Evolutionary conservation across 2,888 invertebrate species (phyloP), one percentile per base, ranked within the genome.

Genomic region (Melikaiella ostensackeni): DNA sequence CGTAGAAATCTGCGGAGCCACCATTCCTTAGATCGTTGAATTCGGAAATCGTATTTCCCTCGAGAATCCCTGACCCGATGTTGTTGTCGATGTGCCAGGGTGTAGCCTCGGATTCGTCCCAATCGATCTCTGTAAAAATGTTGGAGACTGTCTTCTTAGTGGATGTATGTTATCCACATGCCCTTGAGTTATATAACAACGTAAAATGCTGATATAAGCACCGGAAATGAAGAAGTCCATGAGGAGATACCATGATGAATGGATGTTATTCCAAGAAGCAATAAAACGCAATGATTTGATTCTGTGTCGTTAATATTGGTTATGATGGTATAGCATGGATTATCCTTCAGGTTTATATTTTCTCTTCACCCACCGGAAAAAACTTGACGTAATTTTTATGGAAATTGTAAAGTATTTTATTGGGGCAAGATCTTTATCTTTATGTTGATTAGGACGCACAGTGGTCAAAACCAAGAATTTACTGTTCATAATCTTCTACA

Each of bases 71-170:
- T n/a, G 19, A 19, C 5, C 50, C 50, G 30, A 50, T 30, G 27
- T 70, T 46, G 11, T 70, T 70, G 46, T 70, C 46, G 46, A 70
- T 50, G 27, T 50, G 27, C 50, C 50, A 70, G 19, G 70, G 46
- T 27, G 30, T 50, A 50, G 84, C 84, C 76, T 78, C 86, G 70
- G 78, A 76, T 59, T 86, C 86, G 8, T 80, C 87, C 24, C 85
- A 86, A 76, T 85, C 81, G 81, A 85, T 80, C 24, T 90, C 91
- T 91, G 90, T 81, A 86, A 90, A 90, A 87, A 91, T 85, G 85
- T 87, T 87, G 83, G 80, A 75, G 83, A 84, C 86, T 86, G 80
- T 85, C 82, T 83, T 80, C 84, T 83, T 84, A 84, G 77, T 84
- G 79, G 27, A 46, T 33, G 11, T n/a, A 33, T 50, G 50, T 50